Conservation (phyloP, 2,113 vertebrate genomes). For the Nothobranchius furzeri region DNA sequence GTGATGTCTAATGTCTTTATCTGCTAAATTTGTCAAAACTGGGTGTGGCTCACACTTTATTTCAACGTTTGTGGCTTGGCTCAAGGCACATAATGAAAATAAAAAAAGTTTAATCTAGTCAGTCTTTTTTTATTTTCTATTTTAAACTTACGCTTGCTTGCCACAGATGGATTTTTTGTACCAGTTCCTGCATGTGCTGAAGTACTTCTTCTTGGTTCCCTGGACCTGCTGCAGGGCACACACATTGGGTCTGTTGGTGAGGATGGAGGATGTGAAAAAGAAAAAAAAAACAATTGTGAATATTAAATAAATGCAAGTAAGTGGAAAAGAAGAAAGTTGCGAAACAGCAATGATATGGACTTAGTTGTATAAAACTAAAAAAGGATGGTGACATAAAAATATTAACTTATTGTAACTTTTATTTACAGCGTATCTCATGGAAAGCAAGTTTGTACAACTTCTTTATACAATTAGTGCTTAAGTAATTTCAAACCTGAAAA, state of each 20-base stretch:
- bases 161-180: slow-evolving; percentile 94
- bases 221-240: slow-evolving; percentile 94
- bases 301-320: background rate
- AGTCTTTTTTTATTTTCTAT: background rate
- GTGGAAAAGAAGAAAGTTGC: too few relatives aligned
- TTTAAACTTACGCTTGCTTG: slow-evolving; percentile 92
- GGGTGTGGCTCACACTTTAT: background rate
- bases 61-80: background rate
- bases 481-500: too few relatives aligned
- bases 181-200: slow-evolving; percentile 98
- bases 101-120: background rate
- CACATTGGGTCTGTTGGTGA: slow-evolving; percentile 84
- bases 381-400: too few relatives aligned
- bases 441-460: too few relatives aligned
- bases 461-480: too few relatives aligned
- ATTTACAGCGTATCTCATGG: too few relatives aligned
- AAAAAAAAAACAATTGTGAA: background rate
- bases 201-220: slow-evolving; percentile 95
- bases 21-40: background rate
- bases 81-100: background rate
- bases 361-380: too few relatives aligned
- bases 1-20: background rate
- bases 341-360: background rate
- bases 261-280: background rate
- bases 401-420: too few relatives aligned